Conservation (phyloP, 2,797 vertebrate genomes). For the Tiaroga cobitis region DNA sequence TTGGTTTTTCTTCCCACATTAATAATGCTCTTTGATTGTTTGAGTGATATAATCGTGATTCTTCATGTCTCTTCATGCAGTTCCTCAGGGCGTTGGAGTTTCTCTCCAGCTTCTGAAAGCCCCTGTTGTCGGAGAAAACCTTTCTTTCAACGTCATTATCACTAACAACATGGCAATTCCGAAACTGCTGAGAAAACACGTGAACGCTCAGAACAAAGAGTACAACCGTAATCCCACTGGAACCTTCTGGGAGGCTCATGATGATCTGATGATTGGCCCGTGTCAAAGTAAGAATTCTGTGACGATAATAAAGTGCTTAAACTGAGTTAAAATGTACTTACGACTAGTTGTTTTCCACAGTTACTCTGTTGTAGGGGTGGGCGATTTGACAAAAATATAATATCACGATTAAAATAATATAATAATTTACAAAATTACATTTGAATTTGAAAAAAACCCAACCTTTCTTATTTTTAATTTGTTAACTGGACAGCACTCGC, state of each 20-base stretch:
- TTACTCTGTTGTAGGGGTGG: no score
- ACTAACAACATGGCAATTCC: slow-evolving; percentile 38
- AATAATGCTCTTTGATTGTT: neutral
- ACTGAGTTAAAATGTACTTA: no score
- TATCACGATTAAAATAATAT: no score
- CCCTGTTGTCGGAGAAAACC: slow-evolving; percentile 79
- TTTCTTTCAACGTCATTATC: slow-evolving; percentile 75
- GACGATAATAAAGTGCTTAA: neutral
- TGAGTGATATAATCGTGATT: neutral
- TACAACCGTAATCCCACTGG: slow-evolving; percentile 77
- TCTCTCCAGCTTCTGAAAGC: slow-evolving; percentile 76
- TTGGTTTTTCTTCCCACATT: neutral
- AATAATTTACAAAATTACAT: no score
- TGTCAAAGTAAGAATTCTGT: slow-evolving; percentile 78
- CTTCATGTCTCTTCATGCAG: neutral
- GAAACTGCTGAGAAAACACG: slow-evolving; percentile 79
- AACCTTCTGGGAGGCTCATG: slow-evolving; percentile 80
- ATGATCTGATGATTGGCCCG: slow-evolving; percentile 73
- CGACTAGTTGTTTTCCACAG: neutral
- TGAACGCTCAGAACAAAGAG: slow-evolving; percentile 84
- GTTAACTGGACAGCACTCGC: neutral
- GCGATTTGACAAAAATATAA: neutral
- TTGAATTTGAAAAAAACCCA: no score
- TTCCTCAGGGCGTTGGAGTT: slow-evolving; percentile 61
- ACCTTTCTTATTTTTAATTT: no score